These are phyloP conservation scores for Paramuricea clavata DNA, from an alignment of 92 coral and sea anemone species.

Conservation along the genomic window DNA sequence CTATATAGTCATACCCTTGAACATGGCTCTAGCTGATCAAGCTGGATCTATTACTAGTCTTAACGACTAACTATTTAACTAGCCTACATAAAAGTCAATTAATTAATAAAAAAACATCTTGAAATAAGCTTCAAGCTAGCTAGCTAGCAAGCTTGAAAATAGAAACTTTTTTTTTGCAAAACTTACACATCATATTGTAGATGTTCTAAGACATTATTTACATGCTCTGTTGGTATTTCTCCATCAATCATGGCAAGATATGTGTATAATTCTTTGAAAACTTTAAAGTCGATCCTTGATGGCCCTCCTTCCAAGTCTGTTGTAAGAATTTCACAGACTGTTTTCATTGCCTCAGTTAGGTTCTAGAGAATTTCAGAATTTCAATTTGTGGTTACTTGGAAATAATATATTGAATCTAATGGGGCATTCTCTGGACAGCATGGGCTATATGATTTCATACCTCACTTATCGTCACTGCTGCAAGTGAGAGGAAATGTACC, in stretches of 20 bases:
- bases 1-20: no score
- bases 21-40: no score
- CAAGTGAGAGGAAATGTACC: constrained; percentile 88
- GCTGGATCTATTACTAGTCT: no score
- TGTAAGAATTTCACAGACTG: constrained; percentile 93
- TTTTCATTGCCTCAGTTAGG: constrained; percentile 91
- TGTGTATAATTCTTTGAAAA: constrained; percentile 88
- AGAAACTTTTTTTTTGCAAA: neutral
- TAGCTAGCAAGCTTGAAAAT: neutral
- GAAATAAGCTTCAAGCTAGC: no score
- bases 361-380: constrained; percentile 61
- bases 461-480: constrained; percentile 90
- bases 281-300: constrained; percentile 81
- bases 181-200: constrained; percentile 97
- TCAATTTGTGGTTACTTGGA: no score
- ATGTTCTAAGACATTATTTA: constrained; percentile 90
- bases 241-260: constrained; percentile 96
- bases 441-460: no score
- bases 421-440: no score
- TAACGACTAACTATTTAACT: no score
- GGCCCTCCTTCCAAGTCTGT: constrained; percentile 97
- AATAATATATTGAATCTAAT: no score
- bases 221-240: constrained; percentile 95
- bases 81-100: no score
- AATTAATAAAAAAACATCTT: no score